Conservation (phyloP, 1,140 invertebrate species). For the Whitmania pigra region DNA sequence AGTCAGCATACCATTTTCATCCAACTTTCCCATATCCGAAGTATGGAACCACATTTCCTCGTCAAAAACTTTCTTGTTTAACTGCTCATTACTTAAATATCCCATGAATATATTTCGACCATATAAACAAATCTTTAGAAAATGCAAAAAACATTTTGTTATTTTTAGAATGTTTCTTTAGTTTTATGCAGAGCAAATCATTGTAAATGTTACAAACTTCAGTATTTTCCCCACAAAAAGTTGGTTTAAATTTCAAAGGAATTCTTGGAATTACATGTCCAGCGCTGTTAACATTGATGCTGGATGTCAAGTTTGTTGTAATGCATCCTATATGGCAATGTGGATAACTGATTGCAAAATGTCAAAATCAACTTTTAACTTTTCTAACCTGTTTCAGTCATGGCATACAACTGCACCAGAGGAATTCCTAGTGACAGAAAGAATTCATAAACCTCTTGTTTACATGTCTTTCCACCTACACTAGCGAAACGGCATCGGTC, state of each 20-base stretch:
- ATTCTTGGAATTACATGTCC: too few relatives aligned
- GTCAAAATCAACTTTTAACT: too few relatives aligned
- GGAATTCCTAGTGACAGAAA: slow-evolving; percentile 68
- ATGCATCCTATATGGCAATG: too few relatives aligned
- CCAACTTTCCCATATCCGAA: slow-evolving; percentile 67
- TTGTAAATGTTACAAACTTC: too few relatives aligned
- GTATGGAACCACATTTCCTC: slow-evolving; percentile 63
- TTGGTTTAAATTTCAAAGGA: too few relatives aligned
- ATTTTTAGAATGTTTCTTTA: too few relatives aligned
- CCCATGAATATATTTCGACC: slow-evolving; percentile 77
- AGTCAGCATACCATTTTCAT: slow-evolving; percentile 57
- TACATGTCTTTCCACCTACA: slow-evolving; percentile 65
- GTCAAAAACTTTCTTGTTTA: slow-evolving; percentile 60
- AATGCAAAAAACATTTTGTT: too few relatives aligned
- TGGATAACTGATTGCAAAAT: too few relatives aligned
- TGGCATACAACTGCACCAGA: slow-evolving; percentile 46
- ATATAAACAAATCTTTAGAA: slow-evolving; percentile 51
- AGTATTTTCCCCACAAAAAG: too few relatives aligned
- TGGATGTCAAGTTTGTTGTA: too few relatives aligned
- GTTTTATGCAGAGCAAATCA: too few relatives aligned
- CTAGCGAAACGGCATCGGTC: slow-evolving; percentile 51
- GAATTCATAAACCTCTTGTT: slow-evolving; percentile 62
- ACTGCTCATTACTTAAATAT: slow-evolving; percentile 62
- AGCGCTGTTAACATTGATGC: too few relatives aligned
- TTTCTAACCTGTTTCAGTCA: slow-evolving; percentile 55